Evolutionary conservation across 2,797 vertebrate species (phyloP).

Genomic region (Thunnus albacares): DNA sequence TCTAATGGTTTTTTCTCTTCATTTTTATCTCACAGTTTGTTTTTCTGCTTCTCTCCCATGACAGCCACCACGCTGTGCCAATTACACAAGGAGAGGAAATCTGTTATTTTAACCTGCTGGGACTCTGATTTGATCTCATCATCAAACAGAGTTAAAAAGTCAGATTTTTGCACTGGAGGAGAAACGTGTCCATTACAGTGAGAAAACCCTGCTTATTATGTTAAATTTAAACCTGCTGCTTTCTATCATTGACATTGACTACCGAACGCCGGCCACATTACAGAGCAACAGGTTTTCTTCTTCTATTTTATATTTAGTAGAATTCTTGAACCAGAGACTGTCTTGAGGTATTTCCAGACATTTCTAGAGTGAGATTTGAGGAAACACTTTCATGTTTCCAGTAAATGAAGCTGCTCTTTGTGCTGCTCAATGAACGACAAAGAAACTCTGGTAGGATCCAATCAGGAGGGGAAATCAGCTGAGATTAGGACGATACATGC

Average conservation of each 20-base stretch:
- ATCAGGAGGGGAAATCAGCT: slow-evolving; percentile 53
- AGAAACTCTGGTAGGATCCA: slow-evolving; percentile 36
- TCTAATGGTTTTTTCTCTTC: slow-evolving; percentile 17
- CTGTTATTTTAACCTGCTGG: slow-evolving; percentile 51
- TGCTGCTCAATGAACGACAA: slow-evolving; percentile 20
- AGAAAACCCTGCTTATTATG: neutral
- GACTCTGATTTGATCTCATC: slow-evolving; percentile 50
- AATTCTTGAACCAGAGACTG: neutral
- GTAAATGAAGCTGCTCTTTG: slow-evolving; percentile 1
- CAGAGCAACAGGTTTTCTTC: neutral
- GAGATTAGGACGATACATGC: slow-evolving; percentile 60
- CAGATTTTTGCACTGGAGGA: slow-evolving; percentile 5
- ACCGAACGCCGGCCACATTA: neutral
- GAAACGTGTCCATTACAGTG: neutral
- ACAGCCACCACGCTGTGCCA: slow-evolving; percentile 47
- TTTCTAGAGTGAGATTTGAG: slow-evolving; percentile 3
- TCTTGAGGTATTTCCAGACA: neutral
- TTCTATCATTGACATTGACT: slow-evolving; percentile 21
- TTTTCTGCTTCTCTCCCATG: slow-evolving; percentile 42
- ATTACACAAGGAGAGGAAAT: slow-evolving; percentile 36
- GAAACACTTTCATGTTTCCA: neutral
- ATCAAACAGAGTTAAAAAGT: slow-evolving; percentile 28
- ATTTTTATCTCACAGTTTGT: slow-evolving; percentile 45
- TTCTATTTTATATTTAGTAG: neutral
- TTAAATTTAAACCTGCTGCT: slow-evolving; percentile 34